phyloP scores from a whole-genome alignment of 2,797 vertebrate genomes.

The Enteromius radiatus region DNA sequence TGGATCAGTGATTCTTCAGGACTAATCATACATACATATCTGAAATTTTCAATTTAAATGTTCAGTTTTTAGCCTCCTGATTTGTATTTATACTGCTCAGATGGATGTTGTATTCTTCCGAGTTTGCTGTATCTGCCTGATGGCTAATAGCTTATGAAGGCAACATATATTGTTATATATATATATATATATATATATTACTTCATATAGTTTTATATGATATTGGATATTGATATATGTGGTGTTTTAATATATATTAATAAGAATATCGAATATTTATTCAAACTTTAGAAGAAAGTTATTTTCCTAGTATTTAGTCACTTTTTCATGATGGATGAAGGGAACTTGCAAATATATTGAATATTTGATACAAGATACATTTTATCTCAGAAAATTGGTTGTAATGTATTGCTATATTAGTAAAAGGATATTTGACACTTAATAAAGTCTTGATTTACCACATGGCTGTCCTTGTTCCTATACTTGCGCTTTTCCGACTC shows the following conservation, averaged over 20 bases:
- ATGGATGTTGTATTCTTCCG: background rate
- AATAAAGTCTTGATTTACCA: constrained; percentile 18
- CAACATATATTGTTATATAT: background rate
- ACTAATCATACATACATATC: background rate
- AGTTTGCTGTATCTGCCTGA: constrained; percentile 34
- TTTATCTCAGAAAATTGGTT: constrained; percentile 14
- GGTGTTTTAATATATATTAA: background rate
- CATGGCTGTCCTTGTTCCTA: background rate
- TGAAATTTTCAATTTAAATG: constrained; percentile 5
- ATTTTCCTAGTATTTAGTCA: constrained; percentile 26
- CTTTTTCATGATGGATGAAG: background rate
- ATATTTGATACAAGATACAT: background rate
- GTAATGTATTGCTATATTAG: background rate
- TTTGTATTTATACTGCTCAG: constrained; percentile 22
- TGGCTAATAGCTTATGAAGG: constrained; percentile 39
- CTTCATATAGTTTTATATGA: background rate
- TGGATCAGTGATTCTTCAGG: constrained; percentile 2
- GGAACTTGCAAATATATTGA: background rate
- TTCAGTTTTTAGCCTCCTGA: constrained; percentile 17
- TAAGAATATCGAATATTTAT: constrained; percentile 41
- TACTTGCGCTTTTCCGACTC: background rate
- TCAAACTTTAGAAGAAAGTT: constrained; percentile 15
- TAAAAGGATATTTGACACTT: background rate
- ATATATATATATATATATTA: background rate
- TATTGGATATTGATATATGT: background rate